These are phyloP conservation scores for Champsocephalus gunnari DNA, from an alignment of 2,797 vertebrate species.

Conservation along the genomic window DNA sequence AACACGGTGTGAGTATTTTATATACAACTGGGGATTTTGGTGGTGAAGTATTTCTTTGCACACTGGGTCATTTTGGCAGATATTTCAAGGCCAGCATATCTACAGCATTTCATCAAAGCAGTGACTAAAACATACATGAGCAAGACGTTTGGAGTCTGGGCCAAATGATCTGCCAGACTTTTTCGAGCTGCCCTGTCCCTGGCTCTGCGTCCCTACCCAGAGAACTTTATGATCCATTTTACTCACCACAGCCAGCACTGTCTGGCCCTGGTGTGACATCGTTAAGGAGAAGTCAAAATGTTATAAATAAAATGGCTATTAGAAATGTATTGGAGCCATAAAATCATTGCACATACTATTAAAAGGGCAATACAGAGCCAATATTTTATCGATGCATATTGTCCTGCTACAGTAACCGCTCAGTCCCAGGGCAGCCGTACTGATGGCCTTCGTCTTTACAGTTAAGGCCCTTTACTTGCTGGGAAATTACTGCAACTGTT, in stretches of 20 bases:
- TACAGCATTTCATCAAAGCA: neutral
- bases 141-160: neutral
- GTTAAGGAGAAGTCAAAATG: slow-evolving; percentile 74
- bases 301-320: slow-evolving; percentile 74
- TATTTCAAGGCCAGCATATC: neutral
- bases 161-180: neutral
- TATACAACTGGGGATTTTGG: no score
- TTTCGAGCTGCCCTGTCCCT: slow-evolving; percentile 15
- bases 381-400: slow-evolving; percentile 73
- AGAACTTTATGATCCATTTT: slow-evolving; percentile 71
- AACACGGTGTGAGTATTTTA: no score
- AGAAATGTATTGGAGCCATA: slow-evolving; percentile 69
- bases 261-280: slow-evolving; percentile 48
- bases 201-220: slow-evolving; percentile 24
- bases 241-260: slow-evolving; percentile 53
- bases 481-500: slow-evolving; percentile 46
- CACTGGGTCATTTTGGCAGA: neutral
- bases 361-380: slow-evolving; percentile 64
- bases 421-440: slow-evolving; percentile 43
- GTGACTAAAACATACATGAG: neutral
- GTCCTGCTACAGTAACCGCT: slow-evolving; percentile 60
- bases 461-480: slow-evolving; percentile 48
- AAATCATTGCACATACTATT: slow-evolving; percentile 68
- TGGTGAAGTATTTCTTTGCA: neutral
- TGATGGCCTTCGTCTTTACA: slow-evolving; percentile 60